Evolutionary conservation across 2,113 vertebrate species (phyloP).

Genomic region (Ctenodactylus gundi): DNA sequence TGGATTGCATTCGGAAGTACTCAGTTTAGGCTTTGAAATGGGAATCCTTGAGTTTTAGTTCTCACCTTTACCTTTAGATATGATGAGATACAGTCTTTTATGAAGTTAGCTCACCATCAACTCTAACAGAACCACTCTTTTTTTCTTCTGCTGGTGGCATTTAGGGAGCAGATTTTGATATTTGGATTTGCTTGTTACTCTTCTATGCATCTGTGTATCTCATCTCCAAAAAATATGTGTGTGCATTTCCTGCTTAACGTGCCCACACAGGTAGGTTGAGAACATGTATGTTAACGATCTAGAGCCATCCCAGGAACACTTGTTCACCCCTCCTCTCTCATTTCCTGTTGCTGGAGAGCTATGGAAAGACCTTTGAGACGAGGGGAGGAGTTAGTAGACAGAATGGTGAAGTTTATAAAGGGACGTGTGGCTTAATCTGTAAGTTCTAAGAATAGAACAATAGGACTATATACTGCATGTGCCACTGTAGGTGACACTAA

Average conservation of each 20-base stretch:
- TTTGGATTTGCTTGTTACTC: neutral
- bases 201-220: neutral
- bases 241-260: neutral
- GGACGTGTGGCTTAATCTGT: neutral
- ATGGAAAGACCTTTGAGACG: neutral
- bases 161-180: neutral
- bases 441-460: neutral
- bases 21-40: neutral
- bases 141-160: neutral
- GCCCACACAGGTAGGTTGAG: neutral
- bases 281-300: neutral
- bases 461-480: neutral
- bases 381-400: neutral
- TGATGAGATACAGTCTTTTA: neutral
- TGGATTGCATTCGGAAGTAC: neutral
- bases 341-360: constrained; percentile 39
- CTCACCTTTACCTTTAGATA: constrained; percentile 9
- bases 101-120: neutral
- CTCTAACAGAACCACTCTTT: neutral
- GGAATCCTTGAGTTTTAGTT: neutral
- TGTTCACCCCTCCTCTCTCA: neutral
- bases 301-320: constrained; percentile 1
- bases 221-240: neutral
- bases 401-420: neutral
- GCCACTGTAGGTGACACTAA: neutral